Base-by-base conservation (phyloP, 2,888 invertebrate species). In the Drosophila merina region DNA sequence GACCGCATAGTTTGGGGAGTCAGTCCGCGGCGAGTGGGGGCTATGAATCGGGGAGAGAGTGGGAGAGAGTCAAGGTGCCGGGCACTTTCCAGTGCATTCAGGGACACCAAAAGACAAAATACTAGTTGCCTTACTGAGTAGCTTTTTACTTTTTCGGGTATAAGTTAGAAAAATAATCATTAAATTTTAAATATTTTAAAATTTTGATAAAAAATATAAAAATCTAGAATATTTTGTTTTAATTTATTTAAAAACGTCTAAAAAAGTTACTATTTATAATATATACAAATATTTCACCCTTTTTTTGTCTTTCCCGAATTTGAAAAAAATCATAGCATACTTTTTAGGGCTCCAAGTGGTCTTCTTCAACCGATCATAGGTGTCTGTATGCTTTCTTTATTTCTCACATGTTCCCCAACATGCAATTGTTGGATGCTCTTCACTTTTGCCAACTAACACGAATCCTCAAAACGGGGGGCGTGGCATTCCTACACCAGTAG, bases 361-460 rank as follows among this genome's bases (percentile, higher is more conserved):
- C 12, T 44, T 59, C 12, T 28, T 30, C 0, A 7, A 3, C 1
- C 31, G 38, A n/a, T n/a, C 38, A 0, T 7, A 4, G 14, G 8
- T 60, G 60, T 48, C 30, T 14, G 26, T 28, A 40, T 58, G 28
- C 9, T 12, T 40, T 36, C 30, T 25, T 36, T 30, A 48, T 59
- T 49, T 73, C 55, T 67, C 36, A n/a, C 36, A 86, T 84, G 72
- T 78, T 78, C 84, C 68, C 80, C 81, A 84, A 72, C 81, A 77
- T 86, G 82, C 81, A 84, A 84, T 84, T 84, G 81, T 76, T 76
- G 74, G 71, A 72, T 70, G 54, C 52, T 54, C 60, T 67, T 47
- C 67, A 47, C 54, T 45, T 54, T 55, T 26, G 54, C 72, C 62
- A 70, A 71, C 69, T 71, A 70, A 60, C 58, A 70, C 40, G 25